These are phyloP conservation scores for Ctenopoma kingsleyae DNA, from an alignment of 2,797 vertebrate genomes.

Conservation along the genomic window DNA sequence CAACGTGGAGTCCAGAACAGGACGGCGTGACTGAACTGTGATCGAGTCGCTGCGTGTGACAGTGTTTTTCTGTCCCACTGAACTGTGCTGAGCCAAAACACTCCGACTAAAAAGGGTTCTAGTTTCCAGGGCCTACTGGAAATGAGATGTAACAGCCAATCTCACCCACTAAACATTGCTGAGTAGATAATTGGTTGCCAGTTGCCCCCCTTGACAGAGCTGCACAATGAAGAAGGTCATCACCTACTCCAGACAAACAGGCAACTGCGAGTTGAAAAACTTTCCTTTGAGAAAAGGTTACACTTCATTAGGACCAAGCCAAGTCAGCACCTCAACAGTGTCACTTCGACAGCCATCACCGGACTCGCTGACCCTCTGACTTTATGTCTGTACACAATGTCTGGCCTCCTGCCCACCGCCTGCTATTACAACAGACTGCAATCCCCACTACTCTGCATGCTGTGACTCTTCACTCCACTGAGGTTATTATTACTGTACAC, in stretches of 20 bases:
- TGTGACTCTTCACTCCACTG: slow-evolving; percentile 16
- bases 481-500: slow-evolving; percentile 29
- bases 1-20: slow-evolving; percentile 13
- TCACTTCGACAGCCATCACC: slow-evolving; percentile 46
- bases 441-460: slow-evolving; percentile 21
- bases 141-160: slow-evolving; percentile 64
- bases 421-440: slow-evolving; percentile 53
- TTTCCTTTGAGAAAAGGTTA: slow-evolving; percentile 47
- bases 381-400: slow-evolving; percentile 38
- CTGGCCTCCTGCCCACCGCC: slow-evolving; percentile 62
- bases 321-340: slow-evolving; percentile 50
- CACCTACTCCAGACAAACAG: slow-evolving; percentile 54
- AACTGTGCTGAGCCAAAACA: slow-evolving; percentile 41
- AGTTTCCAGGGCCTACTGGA: slow-evolving; percentile 50
- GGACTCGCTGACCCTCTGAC: slow-evolving; percentile 42
- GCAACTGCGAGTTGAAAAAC: slow-evolving; percentile 58
- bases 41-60: slow-evolving; percentile 51
- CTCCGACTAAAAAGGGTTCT: slow-evolving; percentile 49
- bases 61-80: slow-evolving; percentile 43
- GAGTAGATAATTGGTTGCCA: slow-evolving; percentile 74
- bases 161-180: slow-evolving; percentile 59
- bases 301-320: slow-evolving; percentile 51
- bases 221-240: slow-evolving; percentile 48
- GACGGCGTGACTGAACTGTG: slow-evolving; percentile 7
- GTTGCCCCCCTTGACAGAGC: slow-evolving; percentile 62